These are phyloP conservation scores for Drosophila testacea DNA, from an alignment of 2,888 invertebrate species.

Conservation along the genomic window DNA sequence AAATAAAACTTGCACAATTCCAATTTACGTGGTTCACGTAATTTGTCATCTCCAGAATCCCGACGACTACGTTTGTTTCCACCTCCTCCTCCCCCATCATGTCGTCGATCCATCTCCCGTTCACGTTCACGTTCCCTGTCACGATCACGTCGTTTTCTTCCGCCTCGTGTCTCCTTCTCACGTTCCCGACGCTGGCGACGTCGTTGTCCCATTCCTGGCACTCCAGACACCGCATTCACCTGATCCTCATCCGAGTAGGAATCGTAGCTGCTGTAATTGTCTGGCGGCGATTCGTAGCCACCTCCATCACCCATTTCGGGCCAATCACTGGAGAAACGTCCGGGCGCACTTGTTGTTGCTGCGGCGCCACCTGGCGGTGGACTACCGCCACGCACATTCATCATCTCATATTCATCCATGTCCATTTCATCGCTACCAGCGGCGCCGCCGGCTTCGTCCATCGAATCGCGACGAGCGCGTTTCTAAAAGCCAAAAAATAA, in stretches of 20 bases:
- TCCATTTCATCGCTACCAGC: constrained; percentile 81
- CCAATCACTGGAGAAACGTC: constrained; percentile 51
- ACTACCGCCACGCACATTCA: constrained; percentile 92
- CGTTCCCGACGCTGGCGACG: constrained; percentile 78
- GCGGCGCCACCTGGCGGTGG: constrained; percentile 85
- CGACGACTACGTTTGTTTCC: constrained; percentile 86
- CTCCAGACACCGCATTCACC: constrained; percentile 43
- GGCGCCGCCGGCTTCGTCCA: constrained; percentile 60
- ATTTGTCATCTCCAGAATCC: constrained; percentile 87
- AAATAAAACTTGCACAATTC: constrained; percentile 98
- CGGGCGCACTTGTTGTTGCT: not conserved
- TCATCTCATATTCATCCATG: constrained; percentile 91
- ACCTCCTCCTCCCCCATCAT: constrained; percentile 80
- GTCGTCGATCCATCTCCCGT: constrained; percentile 83
- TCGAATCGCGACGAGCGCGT: constrained; percentile 52
- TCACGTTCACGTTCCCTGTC: constrained; percentile 42
- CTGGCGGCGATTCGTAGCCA: constrained; percentile 86
- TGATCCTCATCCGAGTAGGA: constrained; percentile 85
- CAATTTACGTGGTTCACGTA: constrained; percentile 92
- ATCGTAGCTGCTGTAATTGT: constrained; percentile 86
- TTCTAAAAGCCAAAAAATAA: constrained; percentile 45
- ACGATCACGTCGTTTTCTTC: constrained; percentile 85
- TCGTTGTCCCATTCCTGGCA: constrained; percentile 71
- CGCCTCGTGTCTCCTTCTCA: constrained; percentile 79
- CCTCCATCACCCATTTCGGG: constrained; percentile 60